These are phyloP conservation scores for Bucorvus abyssinicus DNA, from an alignment of 2,797 vertebrate genomes.

Conservation along the genomic window DNA sequence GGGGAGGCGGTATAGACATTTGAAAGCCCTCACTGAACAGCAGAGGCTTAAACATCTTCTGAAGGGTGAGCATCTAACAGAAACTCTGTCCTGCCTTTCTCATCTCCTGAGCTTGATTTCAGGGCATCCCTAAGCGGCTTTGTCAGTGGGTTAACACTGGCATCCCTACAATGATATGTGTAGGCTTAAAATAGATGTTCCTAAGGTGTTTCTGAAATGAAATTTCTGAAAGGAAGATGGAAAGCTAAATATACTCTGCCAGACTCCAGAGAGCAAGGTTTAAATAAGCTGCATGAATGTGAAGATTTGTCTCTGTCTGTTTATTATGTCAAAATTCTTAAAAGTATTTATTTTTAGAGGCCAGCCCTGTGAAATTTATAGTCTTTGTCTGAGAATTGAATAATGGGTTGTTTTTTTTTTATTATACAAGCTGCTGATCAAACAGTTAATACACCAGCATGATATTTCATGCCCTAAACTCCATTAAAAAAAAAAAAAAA, in stretches of 20 bases:
- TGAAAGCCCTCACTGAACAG: not conserved
- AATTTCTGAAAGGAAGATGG: conserved; percentile 36
- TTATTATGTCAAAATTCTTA: not conserved
- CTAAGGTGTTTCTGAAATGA: conserved; percentile 32
- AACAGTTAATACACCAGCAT: not conserved
- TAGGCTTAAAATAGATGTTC: conserved; percentile 47
- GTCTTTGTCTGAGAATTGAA: not conserved
- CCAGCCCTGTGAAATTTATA: conserved; percentile 17
- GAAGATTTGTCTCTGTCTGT: not conserved
- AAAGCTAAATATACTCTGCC: conserved; percentile 2
- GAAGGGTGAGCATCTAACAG: not conserved
- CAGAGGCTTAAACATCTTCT: not conserved
- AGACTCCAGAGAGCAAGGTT: not conserved
- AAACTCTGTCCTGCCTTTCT: not conserved
- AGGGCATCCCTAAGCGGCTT: not conserved
- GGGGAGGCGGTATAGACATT: not conserved
- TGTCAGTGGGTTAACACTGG: not conserved
- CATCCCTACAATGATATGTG: conserved; percentile 4
- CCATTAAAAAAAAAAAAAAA: not conserved
- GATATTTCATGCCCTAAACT: not conserved
- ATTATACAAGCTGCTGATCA: not conserved
- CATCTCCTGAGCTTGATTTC: not conserved
- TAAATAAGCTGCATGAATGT: not conserved
- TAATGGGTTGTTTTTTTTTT: not conserved
- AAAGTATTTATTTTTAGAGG: conserved; percentile 43